Conservation (phyloP, 23 tunicate genomes). For the Halocynthia roretzi region DNA sequence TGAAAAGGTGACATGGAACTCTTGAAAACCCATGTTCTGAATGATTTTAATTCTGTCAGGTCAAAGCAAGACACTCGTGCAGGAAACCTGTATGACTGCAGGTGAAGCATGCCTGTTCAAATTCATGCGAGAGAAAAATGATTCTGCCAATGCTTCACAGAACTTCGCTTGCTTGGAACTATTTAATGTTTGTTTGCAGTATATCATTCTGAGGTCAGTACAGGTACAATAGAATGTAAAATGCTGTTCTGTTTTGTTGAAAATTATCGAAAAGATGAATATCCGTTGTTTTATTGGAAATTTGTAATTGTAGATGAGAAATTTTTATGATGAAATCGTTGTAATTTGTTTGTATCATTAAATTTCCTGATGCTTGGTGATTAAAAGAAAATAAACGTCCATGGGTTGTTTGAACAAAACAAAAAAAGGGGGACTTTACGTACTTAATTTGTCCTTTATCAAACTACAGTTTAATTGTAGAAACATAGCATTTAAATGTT, state of each 20-base stretch:
- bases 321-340: neutral
- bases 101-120: constrained; percentile 48
- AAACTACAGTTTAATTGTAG: too few species aligned
- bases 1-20: too few species aligned
- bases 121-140: constrained; percentile 58
- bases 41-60: neutral
- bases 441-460: too few species aligned
- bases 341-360: neutral
- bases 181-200: constrained; percentile 33
- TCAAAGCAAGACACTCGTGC: neutral
- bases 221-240: too few species aligned
- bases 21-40: too few species aligned
- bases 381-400: too few species aligned
- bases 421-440: too few species aligned
- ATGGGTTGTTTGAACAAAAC: too few species aligned
- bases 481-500: too few species aligned
- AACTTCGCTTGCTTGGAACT: constrained; percentile 34
- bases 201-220: constrained; percentile 32
- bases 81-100: constrained; percentile 20
- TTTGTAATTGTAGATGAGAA: constrained; percentile 3
- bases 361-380: neutral
- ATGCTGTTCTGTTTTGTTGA: too few species aligned
- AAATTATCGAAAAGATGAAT: too few species aligned
- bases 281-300: too few species aligned
- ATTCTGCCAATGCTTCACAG: constrained; percentile 30